phyloP scores from a whole-genome alignment of 2,797 vertebrate species.

The Molossus alvarezi region DNA sequence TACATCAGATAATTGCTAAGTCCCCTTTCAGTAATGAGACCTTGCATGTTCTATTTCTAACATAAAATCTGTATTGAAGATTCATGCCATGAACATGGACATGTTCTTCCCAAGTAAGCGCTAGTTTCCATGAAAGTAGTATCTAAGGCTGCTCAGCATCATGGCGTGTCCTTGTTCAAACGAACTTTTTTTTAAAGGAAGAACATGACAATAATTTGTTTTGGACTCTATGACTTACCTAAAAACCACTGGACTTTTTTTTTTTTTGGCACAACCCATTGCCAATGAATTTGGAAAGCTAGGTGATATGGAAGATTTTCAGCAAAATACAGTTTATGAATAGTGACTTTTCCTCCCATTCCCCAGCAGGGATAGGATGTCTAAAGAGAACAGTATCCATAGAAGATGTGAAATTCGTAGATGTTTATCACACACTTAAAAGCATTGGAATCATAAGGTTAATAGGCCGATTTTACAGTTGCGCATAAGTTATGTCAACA shows the following conservation, averaged over 20 bases:
- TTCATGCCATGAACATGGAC: background rate
- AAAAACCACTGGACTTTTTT: background rate
- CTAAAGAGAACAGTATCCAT: background rate
- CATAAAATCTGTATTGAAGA: background rate
- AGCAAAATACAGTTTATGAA: background rate
- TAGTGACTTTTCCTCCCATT: background rate
- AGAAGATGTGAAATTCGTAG: background rate
- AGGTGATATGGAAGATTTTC: background rate
- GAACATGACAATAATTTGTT: background rate
- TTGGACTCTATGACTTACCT: background rate
- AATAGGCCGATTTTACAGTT: background rate
- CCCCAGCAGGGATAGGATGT: background rate
- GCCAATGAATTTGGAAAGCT: background rate
- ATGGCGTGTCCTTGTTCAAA: background rate
- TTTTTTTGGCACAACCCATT: background rate
- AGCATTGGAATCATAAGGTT: background rate
- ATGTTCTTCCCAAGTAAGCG: background rate
- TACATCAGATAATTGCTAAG: background rate
- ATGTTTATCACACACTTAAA: background rate
- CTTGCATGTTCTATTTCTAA: background rate
- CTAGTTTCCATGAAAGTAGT: conserved; percentile 40
- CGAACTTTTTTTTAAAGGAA: background rate
- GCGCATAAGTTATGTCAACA: background rate
- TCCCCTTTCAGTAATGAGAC: background rate
- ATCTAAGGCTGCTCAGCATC: background rate